Conservation (phyloP, 2,888 invertebrate genomes). For the Cheiracanthium punctorium region DNA sequence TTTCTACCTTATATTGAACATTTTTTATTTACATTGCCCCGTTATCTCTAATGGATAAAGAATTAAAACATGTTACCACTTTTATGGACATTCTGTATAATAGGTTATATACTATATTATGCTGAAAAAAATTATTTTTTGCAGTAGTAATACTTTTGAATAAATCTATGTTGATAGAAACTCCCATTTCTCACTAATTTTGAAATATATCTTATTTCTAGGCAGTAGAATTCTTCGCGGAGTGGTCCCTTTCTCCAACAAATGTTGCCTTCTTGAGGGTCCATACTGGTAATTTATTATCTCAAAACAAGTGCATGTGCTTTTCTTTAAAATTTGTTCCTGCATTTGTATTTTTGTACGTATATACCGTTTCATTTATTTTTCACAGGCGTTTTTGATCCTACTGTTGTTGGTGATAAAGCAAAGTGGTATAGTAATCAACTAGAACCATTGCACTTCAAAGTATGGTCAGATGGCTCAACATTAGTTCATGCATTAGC, state of each 20-base stretch:
- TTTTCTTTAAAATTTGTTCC: background rate
- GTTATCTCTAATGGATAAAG: too few relatives aligned
- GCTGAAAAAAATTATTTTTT: too few relatives aligned
- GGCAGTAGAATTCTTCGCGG: slow-evolving; percentile 98
- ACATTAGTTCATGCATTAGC: slow-evolving; percentile 55
- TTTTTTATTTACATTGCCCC: too few relatives aligned
- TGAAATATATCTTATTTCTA: slow-evolving; percentile 74
- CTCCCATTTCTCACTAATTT: background rate
- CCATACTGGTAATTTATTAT: slow-evolving; percentile 84
- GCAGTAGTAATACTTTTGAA: too few relatives aligned
- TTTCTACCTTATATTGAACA: too few relatives aligned
- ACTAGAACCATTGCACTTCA: slow-evolving; percentile 91
- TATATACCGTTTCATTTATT: background rate
- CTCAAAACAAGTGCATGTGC: too few relatives aligned
- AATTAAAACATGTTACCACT: too few relatives aligned
- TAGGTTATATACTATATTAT: too few relatives aligned
- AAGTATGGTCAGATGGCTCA: slow-evolving; percentile 91
- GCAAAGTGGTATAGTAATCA: slow-evolving; percentile 95
- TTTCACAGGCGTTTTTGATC: slow-evolving; percentile 84
- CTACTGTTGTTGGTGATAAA: slow-evolving; percentile 97
- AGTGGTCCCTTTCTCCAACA: slow-evolving; percentile 97
- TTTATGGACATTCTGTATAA: too few relatives aligned
- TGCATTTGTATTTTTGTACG: background rate
- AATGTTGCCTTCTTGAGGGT: slow-evolving; percentile 98
- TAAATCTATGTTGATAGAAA: too few relatives aligned